Percentiles rank a stretch among this genome's conserved stretches.
These are phyloP conservation scores for Escarpia spicata DNA, from an alignment of 2,888 invertebrate genomes.

Conservation along the genomic window DNA sequence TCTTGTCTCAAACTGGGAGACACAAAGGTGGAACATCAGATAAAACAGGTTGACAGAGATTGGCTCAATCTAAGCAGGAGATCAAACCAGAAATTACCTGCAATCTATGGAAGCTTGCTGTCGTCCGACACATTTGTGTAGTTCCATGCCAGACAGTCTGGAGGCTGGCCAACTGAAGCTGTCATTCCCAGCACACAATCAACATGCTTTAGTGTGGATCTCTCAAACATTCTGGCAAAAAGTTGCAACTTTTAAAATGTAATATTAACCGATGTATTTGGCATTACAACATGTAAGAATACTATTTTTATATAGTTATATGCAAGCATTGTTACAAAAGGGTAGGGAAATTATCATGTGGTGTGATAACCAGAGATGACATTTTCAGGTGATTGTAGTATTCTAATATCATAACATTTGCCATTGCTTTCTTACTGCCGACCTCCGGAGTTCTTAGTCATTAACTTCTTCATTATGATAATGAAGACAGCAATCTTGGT, in stretches of 20 bases:
- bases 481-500: too few relatives aligned
- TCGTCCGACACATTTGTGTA: neutral
- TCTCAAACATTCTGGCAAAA: neutral
- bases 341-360: too few relatives aligned
- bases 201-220: neutral
- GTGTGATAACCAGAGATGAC: too few relatives aligned
- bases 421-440: too few relatives aligned
- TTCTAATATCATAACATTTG: too few relatives aligned
- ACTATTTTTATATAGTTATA: neutral
- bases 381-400: too few relatives aligned
- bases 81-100: conserved; percentile 10
- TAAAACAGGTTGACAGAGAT: neutral
- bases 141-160: neutral
- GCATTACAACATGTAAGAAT: neutral
- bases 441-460: too few relatives aligned
- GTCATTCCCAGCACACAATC: neutral
- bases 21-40: neutral
- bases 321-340: too few relatives aligned
- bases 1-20: neutral
- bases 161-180: neutral
- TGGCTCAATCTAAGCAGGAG: neutral
- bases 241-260: neutral
- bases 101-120: neutral
- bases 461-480: too few relatives aligned
- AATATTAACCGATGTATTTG: neutral